phyloP scores from a whole-genome alignment of 2,113 vertebrate species.

The Motacilla alba region DNA sequence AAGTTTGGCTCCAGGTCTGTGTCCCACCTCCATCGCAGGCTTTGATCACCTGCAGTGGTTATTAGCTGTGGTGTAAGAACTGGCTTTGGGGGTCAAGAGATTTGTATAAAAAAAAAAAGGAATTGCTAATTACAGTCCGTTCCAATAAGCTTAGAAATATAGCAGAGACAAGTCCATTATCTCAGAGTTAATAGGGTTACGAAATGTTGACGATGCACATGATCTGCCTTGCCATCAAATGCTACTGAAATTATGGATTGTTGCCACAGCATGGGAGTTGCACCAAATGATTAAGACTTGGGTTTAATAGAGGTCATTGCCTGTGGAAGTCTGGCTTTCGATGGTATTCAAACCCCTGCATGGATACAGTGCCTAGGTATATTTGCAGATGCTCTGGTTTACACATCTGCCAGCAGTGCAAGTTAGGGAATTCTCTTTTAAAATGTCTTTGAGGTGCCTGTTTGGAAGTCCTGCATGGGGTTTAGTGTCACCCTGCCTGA shows the following conservation, averaged over 20 bases:
- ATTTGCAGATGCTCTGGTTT: not conserved
- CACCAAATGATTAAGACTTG: not conserved
- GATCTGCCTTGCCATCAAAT: not conserved
- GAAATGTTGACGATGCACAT: not conserved
- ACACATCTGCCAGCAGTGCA: not conserved
- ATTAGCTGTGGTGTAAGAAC: slow-evolving; percentile 3
- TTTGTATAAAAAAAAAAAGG: not conserved
- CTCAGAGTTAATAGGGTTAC: not conserved
- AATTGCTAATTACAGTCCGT: slow-evolving; percentile 14
- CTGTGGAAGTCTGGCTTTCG: not conserved
- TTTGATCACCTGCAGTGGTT: slow-evolving; percentile 25
- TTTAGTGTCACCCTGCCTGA: not conserved
- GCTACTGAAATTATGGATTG: not conserved
- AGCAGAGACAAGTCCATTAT: not conserved
- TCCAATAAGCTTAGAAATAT: not conserved
- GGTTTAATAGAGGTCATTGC: not conserved
- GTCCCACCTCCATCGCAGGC: not conserved
- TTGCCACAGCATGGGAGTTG: not conserved
- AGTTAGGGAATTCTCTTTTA: not conserved
- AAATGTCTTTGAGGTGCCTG: not conserved
- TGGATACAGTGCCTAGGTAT: not conserved
- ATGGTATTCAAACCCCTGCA: not conserved
- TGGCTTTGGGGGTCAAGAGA: not conserved
- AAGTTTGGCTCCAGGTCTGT: slow-evolving; percentile 51
- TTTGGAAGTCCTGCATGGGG: not conserved